Evolutionary conservation across 2,888 invertebrate genomes (phyloP).

Genomic region (Tetragonula carbonaria): DNA sequence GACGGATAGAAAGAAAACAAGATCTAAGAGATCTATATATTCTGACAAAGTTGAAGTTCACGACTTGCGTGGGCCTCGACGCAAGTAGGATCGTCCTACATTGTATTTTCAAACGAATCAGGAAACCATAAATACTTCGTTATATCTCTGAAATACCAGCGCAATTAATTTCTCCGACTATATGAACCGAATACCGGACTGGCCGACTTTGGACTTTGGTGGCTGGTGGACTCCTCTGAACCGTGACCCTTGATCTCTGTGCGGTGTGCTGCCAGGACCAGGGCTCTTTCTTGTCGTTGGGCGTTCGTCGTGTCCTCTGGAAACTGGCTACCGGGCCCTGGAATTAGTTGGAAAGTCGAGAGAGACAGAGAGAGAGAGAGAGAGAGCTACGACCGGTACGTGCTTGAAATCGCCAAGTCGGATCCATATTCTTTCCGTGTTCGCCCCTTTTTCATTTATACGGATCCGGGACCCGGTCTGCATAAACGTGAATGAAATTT

Average conservation of each 20-base stretch:
- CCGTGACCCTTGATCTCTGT: slow-evolving; percentile 2
- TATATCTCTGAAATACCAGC: no score
- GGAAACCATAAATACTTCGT: no score
- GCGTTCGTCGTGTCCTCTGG: slow-evolving; percentile 37
- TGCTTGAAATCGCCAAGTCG: slow-evolving; percentile 65
- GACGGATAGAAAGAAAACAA: no score
- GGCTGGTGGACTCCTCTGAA: neutral
- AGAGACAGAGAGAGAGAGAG: slow-evolving; percentile 34
- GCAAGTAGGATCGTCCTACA: no score
- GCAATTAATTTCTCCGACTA: no score
- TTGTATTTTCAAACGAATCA: no score
- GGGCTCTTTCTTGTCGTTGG: neutral
- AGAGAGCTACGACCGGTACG: slow-evolving; percentile 68
- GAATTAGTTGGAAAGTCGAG: slow-evolving; percentile 69
- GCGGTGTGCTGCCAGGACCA: no score
- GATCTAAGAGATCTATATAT: no score
- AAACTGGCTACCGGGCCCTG: slow-evolving; percentile 24
- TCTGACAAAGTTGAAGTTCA: no score
- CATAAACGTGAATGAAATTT: slow-evolving; percentile 66
- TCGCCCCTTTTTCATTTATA: slow-evolving; percentile 65
- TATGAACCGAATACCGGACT: no score
- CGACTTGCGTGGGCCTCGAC: no score
- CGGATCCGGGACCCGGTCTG: slow-evolving; percentile 35
- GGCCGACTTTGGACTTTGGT: no score
- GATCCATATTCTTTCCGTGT: slow-evolving; percentile 64